Percentiles rank a stretch among this genome's conserved stretches.
Conservation (phyloP, 2,888 invertebrate species). For the Gnatocerus cornutus region DNA sequence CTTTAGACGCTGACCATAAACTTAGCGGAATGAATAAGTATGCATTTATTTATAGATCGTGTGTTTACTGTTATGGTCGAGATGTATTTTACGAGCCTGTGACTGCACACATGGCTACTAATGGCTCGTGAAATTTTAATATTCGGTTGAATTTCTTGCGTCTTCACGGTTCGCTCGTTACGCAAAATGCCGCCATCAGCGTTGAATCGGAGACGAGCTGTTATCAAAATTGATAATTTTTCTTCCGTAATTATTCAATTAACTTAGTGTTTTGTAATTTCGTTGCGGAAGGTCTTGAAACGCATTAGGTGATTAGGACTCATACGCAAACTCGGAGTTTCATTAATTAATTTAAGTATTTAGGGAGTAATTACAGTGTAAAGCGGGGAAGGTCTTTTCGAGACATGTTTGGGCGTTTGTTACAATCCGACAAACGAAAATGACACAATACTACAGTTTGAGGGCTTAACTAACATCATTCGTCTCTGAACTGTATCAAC, state of each 20-base stretch:
- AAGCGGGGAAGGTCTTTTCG: slow-evolving; percentile 20
- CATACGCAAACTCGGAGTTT: slow-evolving; percentile 18
- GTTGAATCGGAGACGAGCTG: background rate
- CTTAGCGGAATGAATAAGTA: slow-evolving; percentile 31
- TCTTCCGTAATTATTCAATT: slow-evolving; percentile 13
- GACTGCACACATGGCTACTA: slow-evolving; percentile 35
- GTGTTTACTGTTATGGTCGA: slow-evolving; percentile 26
- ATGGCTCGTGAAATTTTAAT: slow-evolving; percentile 50
- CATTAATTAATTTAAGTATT: slow-evolving; percentile 36
- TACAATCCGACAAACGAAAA: slow-evolving; percentile 26
- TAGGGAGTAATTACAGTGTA: slow-evolving; percentile 16
- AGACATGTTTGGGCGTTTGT: slow-evolving; percentile 11
- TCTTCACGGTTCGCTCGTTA: slow-evolving; percentile 19
- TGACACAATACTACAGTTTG: slow-evolving; percentile 28
- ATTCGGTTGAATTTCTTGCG: slow-evolving; percentile 28
- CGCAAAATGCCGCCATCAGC: slow-evolving; percentile 22
- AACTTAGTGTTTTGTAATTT: slow-evolving; percentile 10
- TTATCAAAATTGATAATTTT: slow-evolving; percentile 13
- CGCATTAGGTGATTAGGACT: slow-evolving; percentile 26
- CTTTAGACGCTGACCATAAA: slow-evolving; percentile 41
- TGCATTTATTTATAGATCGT: slow-evolving; percentile 38
- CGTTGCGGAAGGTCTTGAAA: slow-evolving; percentile 14
- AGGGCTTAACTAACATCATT: slow-evolving; percentile 38
- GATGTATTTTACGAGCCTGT: slow-evolving; percentile 27
- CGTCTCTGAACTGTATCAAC: slow-evolving; percentile 40